These are phyloP conservation scores for Thalpophila matura DNA, from an alignment of 2,888 invertebrate genomes.

Conservation along the genomic window DNA sequence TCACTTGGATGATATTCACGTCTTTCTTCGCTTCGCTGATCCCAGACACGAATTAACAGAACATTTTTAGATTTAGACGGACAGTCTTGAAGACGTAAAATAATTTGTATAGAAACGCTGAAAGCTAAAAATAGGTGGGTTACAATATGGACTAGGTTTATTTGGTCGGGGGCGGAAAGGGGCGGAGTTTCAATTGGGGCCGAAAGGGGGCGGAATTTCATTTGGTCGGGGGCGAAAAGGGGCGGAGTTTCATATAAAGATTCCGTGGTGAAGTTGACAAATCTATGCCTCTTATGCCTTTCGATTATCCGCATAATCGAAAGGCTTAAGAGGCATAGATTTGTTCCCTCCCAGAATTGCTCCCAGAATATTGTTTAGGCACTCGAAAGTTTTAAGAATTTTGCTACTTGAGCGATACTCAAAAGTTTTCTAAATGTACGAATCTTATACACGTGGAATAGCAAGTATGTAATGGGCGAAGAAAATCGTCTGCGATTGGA, in stretches of 20 bases:
- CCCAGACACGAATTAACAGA: slow-evolving; percentile 94
- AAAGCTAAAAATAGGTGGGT: slow-evolving; percentile 39
- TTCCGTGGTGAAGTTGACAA: not conserved
- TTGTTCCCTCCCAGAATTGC: too few species aligned
- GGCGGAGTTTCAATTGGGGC: not conserved
- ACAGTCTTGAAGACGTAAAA: slow-evolving; percentile 55
- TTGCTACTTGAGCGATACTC: not conserved
- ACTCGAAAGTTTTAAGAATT: not conserved
- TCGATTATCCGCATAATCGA: too few species aligned
- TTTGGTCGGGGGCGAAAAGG: too few species aligned
- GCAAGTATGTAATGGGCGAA: not conserved
- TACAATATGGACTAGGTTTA: slow-evolving; percentile 3
- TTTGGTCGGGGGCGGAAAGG: not conserved
- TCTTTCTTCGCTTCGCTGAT: slow-evolving; percentile 98
- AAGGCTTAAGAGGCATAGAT: too few species aligned
- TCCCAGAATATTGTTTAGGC: not conserved
- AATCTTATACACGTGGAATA: not conserved
- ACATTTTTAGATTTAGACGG: slow-evolving; percentile 18
- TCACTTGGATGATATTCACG: slow-evolving; percentile 97
- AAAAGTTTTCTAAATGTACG: slow-evolving; percentile 6
- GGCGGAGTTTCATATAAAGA: not conserved
- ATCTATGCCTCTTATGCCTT: slow-evolving; percentile 1
- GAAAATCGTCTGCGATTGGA: slow-evolving; percentile 8
- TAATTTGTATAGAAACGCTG: slow-evolving; percentile 43
- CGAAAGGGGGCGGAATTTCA: not conserved